A percentile compares a stretch with the other conserved stretches of the same genome.
phyloP scores from a whole-genome alignment of 2,888 invertebrate genomes.

The Petrophora chlorosata region DNA sequence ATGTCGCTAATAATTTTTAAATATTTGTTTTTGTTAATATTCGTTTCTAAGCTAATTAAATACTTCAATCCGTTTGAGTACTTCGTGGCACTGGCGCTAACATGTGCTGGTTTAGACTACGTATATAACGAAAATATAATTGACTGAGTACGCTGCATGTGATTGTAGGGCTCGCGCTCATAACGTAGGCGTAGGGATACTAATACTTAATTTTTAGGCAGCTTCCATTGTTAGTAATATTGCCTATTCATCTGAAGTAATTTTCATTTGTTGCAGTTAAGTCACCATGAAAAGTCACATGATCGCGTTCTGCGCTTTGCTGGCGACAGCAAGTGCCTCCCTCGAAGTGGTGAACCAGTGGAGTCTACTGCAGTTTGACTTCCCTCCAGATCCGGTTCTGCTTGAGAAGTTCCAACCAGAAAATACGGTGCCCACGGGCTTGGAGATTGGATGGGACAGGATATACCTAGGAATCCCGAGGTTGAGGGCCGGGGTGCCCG shows the following conservation, averaged over 20 bases:
- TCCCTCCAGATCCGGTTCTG: conserved; percentile 84
- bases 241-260: neutral
- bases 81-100: no score
- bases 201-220: neutral
- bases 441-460: conserved; percentile 88
- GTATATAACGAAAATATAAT: no score
- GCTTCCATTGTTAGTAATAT: neutral
- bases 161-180: no score
- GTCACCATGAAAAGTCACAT: conserved; percentile 53
- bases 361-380: conserved; percentile 87
- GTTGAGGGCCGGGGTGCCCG: conserved; percentile 89
- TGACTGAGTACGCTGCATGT: no score
- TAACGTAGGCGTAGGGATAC: no score
- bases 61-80: no score
- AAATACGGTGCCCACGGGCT: conserved; percentile 90
- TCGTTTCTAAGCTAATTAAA: no score
- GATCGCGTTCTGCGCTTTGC: conserved; percentile 55
- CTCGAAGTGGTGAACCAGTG: conserved; percentile 88
- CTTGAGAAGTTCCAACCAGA: conserved; percentile 86
- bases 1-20: no score
- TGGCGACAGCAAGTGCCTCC: conserved; percentile 66
- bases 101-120: no score
- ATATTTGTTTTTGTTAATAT: neutral
- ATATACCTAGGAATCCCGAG: conserved; percentile 91
- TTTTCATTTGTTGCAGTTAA: conserved; percentile 34